Evolutionary conservation across 2,797 vertebrate species (phyloP).

Genomic region (Enteromius thamalakanensis): DNA sequence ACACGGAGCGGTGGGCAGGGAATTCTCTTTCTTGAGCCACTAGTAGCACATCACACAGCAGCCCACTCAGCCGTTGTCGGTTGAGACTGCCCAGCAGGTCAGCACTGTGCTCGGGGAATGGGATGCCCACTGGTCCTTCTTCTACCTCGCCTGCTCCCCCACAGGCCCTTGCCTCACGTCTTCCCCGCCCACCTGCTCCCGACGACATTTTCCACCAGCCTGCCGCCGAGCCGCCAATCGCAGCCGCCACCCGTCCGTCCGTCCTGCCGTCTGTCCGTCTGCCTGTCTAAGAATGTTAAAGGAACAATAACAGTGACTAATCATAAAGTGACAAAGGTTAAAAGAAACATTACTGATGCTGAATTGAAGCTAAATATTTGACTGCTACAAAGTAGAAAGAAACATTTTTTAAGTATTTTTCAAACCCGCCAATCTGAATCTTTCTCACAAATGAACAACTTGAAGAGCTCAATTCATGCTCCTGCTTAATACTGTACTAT

Average conservation of each 20-base stretch:
- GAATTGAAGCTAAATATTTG: background rate
- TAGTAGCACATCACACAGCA: slow-evolving; percentile 94
- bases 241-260: slow-evolving; percentile 83
- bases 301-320: slow-evolving; percentile 16
- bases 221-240: slow-evolving; percentile 85
- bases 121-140: slow-evolving; percentile 97
- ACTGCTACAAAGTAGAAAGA: background rate
- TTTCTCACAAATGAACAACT: background rate
- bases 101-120: slow-evolving; percentile 96
- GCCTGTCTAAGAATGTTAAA: slow-evolving; percentile 72
- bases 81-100: slow-evolving; percentile 95
- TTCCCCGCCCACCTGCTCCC: slow-evolving; percentile 83
- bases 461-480: slow-evolving; percentile 4
- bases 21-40: slow-evolving; percentile 92
- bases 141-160: slow-evolving; percentile 76
- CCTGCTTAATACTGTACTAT: background rate
- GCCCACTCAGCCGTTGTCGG: slow-evolving; percentile 91
- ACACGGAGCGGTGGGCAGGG: slow-evolving; percentile 96
- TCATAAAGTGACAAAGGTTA: background rate
- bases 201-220: slow-evolving; percentile 89
- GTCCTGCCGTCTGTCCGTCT: slow-evolving; percentile 84
- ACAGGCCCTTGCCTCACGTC: slow-evolving; percentile 70
- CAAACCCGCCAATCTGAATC: background rate
- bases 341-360: background rate
- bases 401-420: background rate